phyloP scores from a whole-genome alignment of 2,888 invertebrate species.

The Erebia aethiops region DNA sequence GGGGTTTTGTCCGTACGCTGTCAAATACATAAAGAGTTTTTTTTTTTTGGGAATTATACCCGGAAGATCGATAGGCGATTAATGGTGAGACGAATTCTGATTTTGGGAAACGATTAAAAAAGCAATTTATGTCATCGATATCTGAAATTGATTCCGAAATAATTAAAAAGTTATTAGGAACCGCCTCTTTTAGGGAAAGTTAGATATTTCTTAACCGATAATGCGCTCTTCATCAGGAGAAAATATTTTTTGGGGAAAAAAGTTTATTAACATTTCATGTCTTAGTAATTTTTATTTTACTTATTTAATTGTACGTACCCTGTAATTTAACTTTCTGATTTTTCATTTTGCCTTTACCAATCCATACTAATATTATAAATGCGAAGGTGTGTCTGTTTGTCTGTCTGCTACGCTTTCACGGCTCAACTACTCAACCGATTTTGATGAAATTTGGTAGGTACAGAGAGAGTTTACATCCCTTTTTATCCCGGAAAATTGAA shows the following conservation, averaged over 20 bases:
- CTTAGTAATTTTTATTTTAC: background rate
- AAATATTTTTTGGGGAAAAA: background rate
- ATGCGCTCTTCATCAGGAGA: background rate
- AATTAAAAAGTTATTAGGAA: background rate
- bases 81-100: slow-evolving; percentile 40
- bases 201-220: background rate
- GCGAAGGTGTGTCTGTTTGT: no score
- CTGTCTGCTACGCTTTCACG: no score
- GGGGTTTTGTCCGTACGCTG: slow-evolving; percentile 55
- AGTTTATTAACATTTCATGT: background rate
- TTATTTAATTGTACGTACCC: background rate
- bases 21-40: slow-evolving; percentile 73
- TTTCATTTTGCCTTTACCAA: background rate
- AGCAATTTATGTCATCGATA: slow-evolving; percentile 29
- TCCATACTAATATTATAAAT: no score
- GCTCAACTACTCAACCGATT: no score
- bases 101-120: slow-evolving; percentile 32
- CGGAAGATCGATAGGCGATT: slow-evolving; percentile 54
- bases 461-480: no score
- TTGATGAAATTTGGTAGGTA: no score
- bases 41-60: slow-evolving; percentile 53
- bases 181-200: background rate
- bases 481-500: no score
- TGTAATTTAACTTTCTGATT: background rate
- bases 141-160: slow-evolving; percentile 13